Percentiles rank a stretch among this genome's conserved stretches.
These are phyloP conservation scores for Temnothorax nylanderi DNA, from an alignment of 1,140 invertebrate species.

Conservation along the genomic window DNA sequence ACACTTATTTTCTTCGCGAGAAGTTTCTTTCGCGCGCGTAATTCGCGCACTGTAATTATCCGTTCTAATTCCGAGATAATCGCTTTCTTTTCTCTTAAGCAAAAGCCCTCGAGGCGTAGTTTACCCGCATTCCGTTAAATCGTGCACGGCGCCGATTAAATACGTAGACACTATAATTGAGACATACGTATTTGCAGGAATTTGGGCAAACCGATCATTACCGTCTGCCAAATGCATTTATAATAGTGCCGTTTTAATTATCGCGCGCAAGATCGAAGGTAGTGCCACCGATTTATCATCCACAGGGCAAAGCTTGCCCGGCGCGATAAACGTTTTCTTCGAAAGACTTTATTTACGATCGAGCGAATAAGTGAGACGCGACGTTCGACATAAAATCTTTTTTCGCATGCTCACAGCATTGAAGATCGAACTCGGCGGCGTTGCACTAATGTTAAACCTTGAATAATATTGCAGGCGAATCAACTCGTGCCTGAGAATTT, in stretches of 20 bases:
- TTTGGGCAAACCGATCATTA: conserved; percentile 76
- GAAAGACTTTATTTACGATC: conserved; percentile 23
- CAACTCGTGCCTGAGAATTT: background rate
- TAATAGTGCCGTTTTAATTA: conserved; percentile 81
- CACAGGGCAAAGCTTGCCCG: conserved; percentile 26
- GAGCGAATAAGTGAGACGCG: background rate
- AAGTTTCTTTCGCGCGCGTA: conserved; percentile 76
- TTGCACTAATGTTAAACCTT: background rate
- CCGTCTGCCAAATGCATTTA: conserved; percentile 77
- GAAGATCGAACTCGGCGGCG: background rate
- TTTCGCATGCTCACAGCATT: background rate
- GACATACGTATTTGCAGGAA: conserved; percentile 81
- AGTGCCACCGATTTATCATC: conserved; percentile 68
- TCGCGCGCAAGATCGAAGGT: conserved; percentile 48
- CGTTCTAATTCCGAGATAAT: conserved; percentile 81
- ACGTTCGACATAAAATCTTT: background rate
- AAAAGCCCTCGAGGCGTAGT: conserved; percentile 50
- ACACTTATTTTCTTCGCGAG: conserved; percentile 66
- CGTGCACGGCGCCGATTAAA: conserved; percentile 78
- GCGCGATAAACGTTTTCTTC: conserved; percentile 31
- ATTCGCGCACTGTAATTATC: conserved; percentile 77
- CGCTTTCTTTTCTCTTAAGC: conserved; percentile 78
- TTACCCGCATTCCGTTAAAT: conserved; percentile 77
- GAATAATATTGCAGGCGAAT: background rate
- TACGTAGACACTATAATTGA: conserved; percentile 80